phyloP scores from a whole-genome alignment of 2,797 vertebrate genomes.

The Chaunax sp. region DNA sequence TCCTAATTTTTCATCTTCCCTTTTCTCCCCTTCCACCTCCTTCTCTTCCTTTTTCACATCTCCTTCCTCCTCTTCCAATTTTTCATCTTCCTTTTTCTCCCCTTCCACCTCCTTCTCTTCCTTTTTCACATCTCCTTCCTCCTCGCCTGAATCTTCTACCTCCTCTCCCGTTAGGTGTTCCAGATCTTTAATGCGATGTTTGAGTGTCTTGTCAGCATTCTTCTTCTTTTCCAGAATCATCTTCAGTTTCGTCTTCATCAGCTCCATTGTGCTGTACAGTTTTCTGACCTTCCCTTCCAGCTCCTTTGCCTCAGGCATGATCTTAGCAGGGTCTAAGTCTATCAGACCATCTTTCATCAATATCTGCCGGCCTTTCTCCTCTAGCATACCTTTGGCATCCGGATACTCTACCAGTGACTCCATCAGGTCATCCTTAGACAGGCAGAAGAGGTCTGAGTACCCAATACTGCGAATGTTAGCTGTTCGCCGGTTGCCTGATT shows the following conservation, averaged over 20 bases:
- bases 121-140: slow-evolving; percentile 61
- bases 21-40: slow-evolving; percentile 3
- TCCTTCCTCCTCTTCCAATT: background rate
- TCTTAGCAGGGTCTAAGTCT: slow-evolving; percentile 89
- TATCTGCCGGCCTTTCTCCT: slow-evolving; percentile 96
- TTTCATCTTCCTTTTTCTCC: slow-evolving; percentile 28
- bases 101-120: slow-evolving; percentile 17
- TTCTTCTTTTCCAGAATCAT: slow-evolving; percentile 88
- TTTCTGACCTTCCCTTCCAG: slow-evolving; percentile 89
- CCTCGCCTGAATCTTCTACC: slow-evolving; percentile 76
- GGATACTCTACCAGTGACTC: slow-evolving; percentile 96
- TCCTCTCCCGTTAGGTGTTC: slow-evolving; percentile 83
- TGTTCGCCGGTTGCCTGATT: slow-evolving; percentile 95
- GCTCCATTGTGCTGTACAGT: slow-evolving; percentile 86
- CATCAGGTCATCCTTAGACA: slow-evolving; percentile 98
- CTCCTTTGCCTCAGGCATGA: slow-evolving; percentile 89
- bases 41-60: slow-evolving; percentile 6
- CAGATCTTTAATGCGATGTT: slow-evolving; percentile 85
- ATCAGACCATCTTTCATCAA: slow-evolving; percentile 94
- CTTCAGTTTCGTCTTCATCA: slow-evolving; percentile 90
- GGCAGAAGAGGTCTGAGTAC: slow-evolving; percentile 96
- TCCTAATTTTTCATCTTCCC: background rate
- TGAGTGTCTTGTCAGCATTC: slow-evolving; percentile 84
- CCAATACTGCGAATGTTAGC: slow-evolving; percentile 98
- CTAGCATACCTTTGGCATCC: slow-evolving; percentile 94